phyloP scores from a whole-genome alignment of 1,140 invertebrate species.

The Caenorhabditis remanei region DNA sequence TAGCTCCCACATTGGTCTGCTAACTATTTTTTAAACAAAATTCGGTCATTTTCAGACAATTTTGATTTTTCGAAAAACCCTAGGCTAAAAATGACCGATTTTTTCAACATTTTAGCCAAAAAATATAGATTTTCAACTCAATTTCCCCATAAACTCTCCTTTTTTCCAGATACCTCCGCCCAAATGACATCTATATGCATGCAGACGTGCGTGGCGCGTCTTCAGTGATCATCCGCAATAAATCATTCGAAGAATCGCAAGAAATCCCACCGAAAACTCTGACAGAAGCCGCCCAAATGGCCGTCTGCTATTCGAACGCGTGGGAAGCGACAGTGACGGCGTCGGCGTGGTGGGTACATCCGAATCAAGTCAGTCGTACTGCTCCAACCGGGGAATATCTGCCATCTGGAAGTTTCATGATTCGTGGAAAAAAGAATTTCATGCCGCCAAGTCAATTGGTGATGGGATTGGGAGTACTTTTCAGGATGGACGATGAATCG shows the following conservation, averaged over 20 bases:
- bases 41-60: too few relatives aligned
- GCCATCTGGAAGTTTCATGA: slow-evolving; percentile 96
- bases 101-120: too few relatives aligned
- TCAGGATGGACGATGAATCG: slow-evolving; percentile 84
- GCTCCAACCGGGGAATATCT: slow-evolving; percentile 97
- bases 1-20: too few relatives aligned
- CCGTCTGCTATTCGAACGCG: slow-evolving; percentile 93
- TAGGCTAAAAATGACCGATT: too few relatives aligned
- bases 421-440: slow-evolving; percentile 92
- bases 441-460: slow-evolving; percentile 87
- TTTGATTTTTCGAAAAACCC: too few relatives aligned
- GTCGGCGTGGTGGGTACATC: slow-evolving; percentile 84
- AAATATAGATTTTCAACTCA: too few relatives aligned
- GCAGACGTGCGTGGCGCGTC: slow-evolving; percentile 93
- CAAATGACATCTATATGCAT: slow-evolving; percentile 89
- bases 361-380: slow-evolving; percentile 87
- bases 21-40: too few relatives aligned
- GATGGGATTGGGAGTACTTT: slow-evolving; percentile 93
- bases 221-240: slow-evolving; percentile 85
- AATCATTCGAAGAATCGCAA: slow-evolving; percentile 29
- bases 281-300: slow-evolving; percentile 95
- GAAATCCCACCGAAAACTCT: slow-evolving; percentile 91
- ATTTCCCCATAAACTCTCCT: neutral
- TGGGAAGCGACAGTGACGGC: slow-evolving; percentile 97
- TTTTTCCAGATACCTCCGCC: slow-evolving; percentile 84